Evolutionary conservation across 2,888 invertebrate species (phyloP), one percentile per base, ranked within the genome.

Genomic region (Ophonus ardosiacus): DNA sequence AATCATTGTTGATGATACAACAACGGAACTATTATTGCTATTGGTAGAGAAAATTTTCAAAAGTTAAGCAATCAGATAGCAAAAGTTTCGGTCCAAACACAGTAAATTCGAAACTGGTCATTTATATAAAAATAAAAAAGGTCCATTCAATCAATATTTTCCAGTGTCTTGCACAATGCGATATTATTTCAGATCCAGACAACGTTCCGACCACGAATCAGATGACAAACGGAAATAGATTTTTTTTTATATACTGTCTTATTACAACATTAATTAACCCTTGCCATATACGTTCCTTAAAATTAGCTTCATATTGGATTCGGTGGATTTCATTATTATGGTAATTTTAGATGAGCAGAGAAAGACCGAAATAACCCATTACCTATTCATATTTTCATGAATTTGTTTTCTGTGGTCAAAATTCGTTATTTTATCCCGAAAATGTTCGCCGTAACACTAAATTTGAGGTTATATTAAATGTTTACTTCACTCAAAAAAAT

Each of bases 201-300:
- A 68, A 68, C 68, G 68, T 40, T 38, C 68, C 68, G n/a, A 31
- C 38, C 68, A 68, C 38, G 68, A 38, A 68, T 68, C 68, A 68
- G 31, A 68, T 68, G 63, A 63, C 63, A 24, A 68, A 68, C 68
- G 68, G 68, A 68, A 68, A 68, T 68, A 68, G 68, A 68, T 68
- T 68, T 68, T 63, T 68, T 68, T 21, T 5, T 24, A 63, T 21
- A 63, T 24, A 31, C 13, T 65, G 43, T 31, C 6, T 68, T 68
- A 68, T 68, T 68, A 68, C n/a, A 68, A 68, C 68, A 38, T 68
- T 68, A 68, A 68, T 68, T 68, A 68, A 38, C 68, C n/a, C 15
- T 38, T 7, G 15, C 31, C 24, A 68, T 38, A 68, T 68, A 15
- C 31, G 38, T 68, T 68, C 15, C 59, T 51, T 51, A 10, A 51